A percentile compares a stretch with the other conserved stretches of the same genome.
These are phyloP conservation scores for Leptobrachium leishanense DNA, from an alignment of 2,113 vertebrate genomes.

Conservation along the genomic window DNA sequence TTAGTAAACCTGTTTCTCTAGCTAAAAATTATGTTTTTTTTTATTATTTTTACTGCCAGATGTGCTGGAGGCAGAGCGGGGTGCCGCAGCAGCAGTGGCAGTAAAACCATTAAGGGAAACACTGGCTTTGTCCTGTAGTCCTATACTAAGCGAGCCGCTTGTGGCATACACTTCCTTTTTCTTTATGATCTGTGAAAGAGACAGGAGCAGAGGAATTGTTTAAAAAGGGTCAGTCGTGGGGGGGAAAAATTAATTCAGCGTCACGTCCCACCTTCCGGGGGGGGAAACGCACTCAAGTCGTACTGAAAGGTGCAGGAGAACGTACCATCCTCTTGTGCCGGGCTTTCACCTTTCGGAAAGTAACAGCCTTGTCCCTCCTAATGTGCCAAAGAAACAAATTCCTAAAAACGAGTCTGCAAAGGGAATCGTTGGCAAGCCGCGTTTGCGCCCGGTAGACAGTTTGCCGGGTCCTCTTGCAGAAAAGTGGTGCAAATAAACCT, in stretches of 20 bases:
- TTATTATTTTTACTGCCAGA: conserved; percentile 54
- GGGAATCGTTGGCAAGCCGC: conserved; percentile 7
- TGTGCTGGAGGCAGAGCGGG: not conserved
- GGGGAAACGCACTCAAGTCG: conserved; percentile 39
- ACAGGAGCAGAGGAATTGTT: conserved; percentile 51
- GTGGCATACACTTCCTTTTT: conserved; percentile 25
- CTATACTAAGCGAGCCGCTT: conserved; percentile 31
- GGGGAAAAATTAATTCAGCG: not conserved
- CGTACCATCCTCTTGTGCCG: too few relatives aligned
- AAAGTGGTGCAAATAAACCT: not conserved
- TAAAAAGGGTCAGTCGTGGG: not conserved
- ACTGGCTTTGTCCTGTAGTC: conserved; percentile 36
- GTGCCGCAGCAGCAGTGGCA: not conserved
- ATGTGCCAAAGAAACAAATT: conserved; percentile 82
- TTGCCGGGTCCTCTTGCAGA: conserved; percentile 11
- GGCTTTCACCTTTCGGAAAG: not conserved
- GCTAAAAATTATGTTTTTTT: conserved; percentile 19
- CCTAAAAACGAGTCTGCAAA: conserved; percentile 1
- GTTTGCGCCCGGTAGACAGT: conserved; percentile 1
- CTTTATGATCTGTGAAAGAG: conserved; percentile 68
- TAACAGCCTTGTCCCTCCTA: conserved; percentile 63
- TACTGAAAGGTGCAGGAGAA: too few relatives aligned
- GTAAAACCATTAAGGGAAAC: conserved; percentile 30
- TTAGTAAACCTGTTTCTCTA: conserved; percentile 30
- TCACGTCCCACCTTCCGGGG: not conserved